Evolutionary conservation across 2,888 invertebrate species (phyloP), one percentile per base, ranked within the genome.

Genomic region (Drosophila fulvimacula): DNA sequence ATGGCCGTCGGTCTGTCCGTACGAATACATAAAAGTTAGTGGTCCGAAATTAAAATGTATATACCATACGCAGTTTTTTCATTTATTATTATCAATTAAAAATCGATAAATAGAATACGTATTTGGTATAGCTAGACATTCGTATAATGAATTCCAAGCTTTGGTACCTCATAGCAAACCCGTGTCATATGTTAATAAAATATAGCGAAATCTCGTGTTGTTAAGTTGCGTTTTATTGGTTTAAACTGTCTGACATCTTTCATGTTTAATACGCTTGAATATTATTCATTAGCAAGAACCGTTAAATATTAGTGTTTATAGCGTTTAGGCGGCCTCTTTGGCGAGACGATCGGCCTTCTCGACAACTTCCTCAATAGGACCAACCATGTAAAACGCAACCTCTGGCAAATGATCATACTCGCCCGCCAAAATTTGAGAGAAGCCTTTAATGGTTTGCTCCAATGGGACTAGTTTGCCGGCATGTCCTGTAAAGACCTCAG

Each of bases 301-400:
- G 39, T 52, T 48, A 59, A 19, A 39, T 38, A 27, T 32, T 30
- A 17, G 30, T 6, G 19, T 15, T 27, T 30, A 17, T 38, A 32
- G 13, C 13, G 48, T 88, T 90, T 90, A 90, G 32, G 88, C 82
- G 49, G 90, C 87, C 81, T 90, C 90, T 73, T 90, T 90, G 39
- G 89, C 89, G 56, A 91, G 78, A 44, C 82, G 80, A 90, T 97
- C 97, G 66, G 97, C 97, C 93, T 98, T 98, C 73, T 95, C 94
- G 53, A 95, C 94, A 57, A 97, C 97, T 93, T 98, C 98, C 91
- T 97, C 97, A 89, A 98, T 96, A 69, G 96, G 96, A 79, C 98
- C 98, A 73, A 98, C 97, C 98, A 98, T 98, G 94, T 98, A 98
- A 94, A 98, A 98, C 71, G 98, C 98, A 79, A 97, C 96, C 93